Percentiles rank a stretch among this genome's conserved stretches.
These are phyloP conservation scores for Pandemis heparana DNA, from an alignment of 2,888 invertebrate species.

Conservation along the genomic window DNA sequence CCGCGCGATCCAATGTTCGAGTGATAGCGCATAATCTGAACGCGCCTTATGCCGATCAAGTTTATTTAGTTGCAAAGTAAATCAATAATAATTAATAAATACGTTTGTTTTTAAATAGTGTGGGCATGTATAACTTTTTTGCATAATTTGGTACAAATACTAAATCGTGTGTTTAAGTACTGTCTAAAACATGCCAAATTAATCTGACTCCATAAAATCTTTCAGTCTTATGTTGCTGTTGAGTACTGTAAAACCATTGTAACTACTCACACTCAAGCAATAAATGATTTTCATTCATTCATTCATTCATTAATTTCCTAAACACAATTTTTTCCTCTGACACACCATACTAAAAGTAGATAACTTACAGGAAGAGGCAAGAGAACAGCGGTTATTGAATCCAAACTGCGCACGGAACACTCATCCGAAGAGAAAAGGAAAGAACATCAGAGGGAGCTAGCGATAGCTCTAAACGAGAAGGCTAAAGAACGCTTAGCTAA, in stretches of 20 bases:
- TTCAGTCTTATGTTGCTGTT: background rate
- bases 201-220: background rate
- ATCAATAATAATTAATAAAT: background rate
- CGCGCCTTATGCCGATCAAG: no score
- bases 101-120: no score
- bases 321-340: background rate
- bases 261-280: no score
- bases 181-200: background rate
- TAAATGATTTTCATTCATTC: no score
- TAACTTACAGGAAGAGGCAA: slow-evolving; percentile 87
- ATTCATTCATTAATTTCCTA: background rate
- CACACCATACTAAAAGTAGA: background rate
- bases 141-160: background rate
- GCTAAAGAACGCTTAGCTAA: slow-evolving; percentile 97
- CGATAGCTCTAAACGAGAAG: slow-evolving; percentile 95
- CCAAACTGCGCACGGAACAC: slow-evolving; percentile 96
- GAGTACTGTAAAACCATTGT: background rate
- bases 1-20: no score
- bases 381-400: slow-evolving; percentile 96
- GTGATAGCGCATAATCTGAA: no score
- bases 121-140: no score
- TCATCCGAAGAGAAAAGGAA: slow-evolving; percentile 99
- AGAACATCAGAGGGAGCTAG: slow-evolving; percentile 98
- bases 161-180: background rate
- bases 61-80: background rate